These are phyloP conservation scores for Calidris pugnax DNA, from an alignment of 2,113 vertebrate species.

Conservation along the genomic window DNA sequence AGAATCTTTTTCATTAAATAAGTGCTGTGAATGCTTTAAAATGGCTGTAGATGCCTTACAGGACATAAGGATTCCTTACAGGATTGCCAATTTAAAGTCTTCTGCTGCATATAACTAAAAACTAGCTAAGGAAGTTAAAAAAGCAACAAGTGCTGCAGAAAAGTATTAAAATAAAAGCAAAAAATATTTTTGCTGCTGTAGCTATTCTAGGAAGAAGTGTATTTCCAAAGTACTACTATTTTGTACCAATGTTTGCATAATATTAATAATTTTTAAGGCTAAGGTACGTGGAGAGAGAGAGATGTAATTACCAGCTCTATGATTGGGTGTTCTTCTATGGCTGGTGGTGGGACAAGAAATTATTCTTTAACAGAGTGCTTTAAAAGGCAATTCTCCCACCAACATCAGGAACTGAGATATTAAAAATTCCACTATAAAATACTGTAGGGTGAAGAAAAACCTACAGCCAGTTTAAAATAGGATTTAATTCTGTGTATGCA, in stretches of 20 bases:
- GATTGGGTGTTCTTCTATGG: not conserved
- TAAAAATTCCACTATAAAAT: not conserved
- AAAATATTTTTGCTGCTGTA: not conserved
- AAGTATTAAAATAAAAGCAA: not conserved
- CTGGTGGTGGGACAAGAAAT: not conserved
- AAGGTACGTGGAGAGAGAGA: not conserved
- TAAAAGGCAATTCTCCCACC: constrained; percentile 10
- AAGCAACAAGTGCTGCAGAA: constrained; percentile 57
- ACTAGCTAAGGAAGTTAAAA: constrained; percentile 24
- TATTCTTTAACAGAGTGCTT: not conserved
- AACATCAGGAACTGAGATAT: not conserved
- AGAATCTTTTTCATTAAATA: not conserved
- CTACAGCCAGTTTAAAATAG: not conserved
- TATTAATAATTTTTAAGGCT: not conserved
- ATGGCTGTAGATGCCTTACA: not conserved
- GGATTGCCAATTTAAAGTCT: not conserved
- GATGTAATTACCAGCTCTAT: not conserved
- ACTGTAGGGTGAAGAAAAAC: not conserved
- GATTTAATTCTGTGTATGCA: not conserved
- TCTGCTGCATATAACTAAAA: not conserved
- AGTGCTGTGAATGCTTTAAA: not conserved
- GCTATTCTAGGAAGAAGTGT: not conserved
- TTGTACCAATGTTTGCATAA: not conserved
- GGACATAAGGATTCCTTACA: not conserved
- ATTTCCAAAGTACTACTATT: not conserved